Evolutionary conservation across 2,888 invertebrate genomes (phyloP).

Genomic region (Diarsia rubi): DNA sequence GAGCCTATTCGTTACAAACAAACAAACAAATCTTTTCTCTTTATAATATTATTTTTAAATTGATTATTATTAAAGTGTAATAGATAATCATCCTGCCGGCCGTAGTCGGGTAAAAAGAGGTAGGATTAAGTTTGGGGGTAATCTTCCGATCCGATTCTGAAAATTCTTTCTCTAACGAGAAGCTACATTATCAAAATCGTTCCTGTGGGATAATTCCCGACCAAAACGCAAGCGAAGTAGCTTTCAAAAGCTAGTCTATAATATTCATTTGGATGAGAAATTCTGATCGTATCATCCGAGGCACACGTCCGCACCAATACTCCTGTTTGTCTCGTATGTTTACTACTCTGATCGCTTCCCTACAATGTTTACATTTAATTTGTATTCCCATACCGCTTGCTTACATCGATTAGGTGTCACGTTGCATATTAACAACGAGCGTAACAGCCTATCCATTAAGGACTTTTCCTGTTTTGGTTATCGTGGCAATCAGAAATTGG

Average conservation of each 20-base stretch:
- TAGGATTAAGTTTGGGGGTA: neutral
- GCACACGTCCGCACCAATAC: conserved; percentile 18
- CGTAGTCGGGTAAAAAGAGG: too few species aligned
- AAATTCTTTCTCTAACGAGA: neutral
- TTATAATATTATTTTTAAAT: too few species aligned
- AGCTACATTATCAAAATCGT: neutral
- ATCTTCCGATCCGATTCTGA: neutral
- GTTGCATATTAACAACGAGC: conserved; percentile 56
- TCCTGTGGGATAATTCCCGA: neutral
- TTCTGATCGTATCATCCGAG: neutral
- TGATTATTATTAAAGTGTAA: too few species aligned
- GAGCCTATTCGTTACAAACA: too few species aligned
- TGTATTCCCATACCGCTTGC: conserved; percentile 65
- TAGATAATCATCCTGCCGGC: too few species aligned
- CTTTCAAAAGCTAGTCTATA: neutral
- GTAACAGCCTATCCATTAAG: conserved; percentile 43
- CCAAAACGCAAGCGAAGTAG: neutral
- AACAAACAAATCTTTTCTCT: too few species aligned
- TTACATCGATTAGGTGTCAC: conserved; percentile 62
- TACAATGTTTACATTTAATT: conserved; percentile 70
- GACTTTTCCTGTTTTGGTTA: conserved; percentile 37
- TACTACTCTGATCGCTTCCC: conserved; percentile 41
- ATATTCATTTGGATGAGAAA: conserved; percentile 13
- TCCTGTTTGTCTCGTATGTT: conserved; percentile 45
- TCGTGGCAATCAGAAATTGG: conserved; percentile 37